Base-by-base conservation (phyloP, 2,888 invertebrate species). In the Aethes cnicana region DNA sequence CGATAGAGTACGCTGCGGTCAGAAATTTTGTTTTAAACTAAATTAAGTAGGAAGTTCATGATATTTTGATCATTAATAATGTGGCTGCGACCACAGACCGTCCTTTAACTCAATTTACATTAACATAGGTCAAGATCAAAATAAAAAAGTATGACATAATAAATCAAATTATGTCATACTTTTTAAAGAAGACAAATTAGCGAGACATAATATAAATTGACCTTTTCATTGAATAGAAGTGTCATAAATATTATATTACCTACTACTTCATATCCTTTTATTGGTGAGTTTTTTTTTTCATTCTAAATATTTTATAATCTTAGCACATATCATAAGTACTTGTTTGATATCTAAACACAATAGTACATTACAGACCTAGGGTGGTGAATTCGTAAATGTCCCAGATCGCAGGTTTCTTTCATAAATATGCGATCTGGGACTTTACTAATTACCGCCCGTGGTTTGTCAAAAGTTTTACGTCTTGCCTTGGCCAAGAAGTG, bases 31-130 rank as follows among this genome's bases (percentile, higher is more conserved):
- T 44, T 28, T 36, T 32, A 18, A 30, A 8, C 12, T 30, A 25
- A 43, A 49, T 42, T 43, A 37, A 43, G 23, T 30, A 50, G 50
- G 50, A 50, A 50, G 37, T 30, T 37, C 30, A 43, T 43, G 35
- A 18, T 35, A 32, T 48, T 48, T 26, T 33, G 20, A 12, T 18
- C 21, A 48, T 37, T 50, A 50, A 44, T 17, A 30, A 44, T 17
- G 36, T 28, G 33, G 33, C 14, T 48, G 6, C 3, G n/a, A 30
- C 43, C 43, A 23, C 50, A 37, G 18, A 9, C 9, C 12, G 36
- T 44, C 43, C 36, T 50, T 43, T 30, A 21, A 14, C 32, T 47
- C 11, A 30, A 21, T 28, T 36, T 14, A 14, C 7, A 25, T 25
- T 36, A n/a, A 37, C 21, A 50, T 37, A 50, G 43, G 43, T 50